Evolutionary conservation across 2,797 vertebrate species (phyloP), one percentile per base, ranked within the genome.

Genomic region (Orestias chungarensis): DNA sequence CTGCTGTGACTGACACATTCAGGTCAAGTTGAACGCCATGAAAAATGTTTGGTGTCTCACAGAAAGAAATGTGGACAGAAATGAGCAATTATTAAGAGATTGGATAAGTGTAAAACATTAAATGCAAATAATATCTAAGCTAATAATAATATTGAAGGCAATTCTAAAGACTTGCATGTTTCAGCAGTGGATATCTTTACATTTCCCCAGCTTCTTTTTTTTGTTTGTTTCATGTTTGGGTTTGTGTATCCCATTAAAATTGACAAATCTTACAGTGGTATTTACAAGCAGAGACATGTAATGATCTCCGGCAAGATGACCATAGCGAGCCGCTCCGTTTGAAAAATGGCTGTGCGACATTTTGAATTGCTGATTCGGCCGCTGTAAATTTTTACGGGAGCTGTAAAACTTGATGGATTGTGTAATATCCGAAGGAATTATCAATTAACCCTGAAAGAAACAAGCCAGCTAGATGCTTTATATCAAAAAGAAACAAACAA

Each of bases 321-420:
- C 83, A 76, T 71, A 75, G 80, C 70, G 29, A 83, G 79, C 75
- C 33, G 75, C 71, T 81, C 75, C 35, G 4, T 78, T 79, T 89
- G 81, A 91, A 87, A 86, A 81, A 88, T 71, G 84, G 64, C 78
- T 18, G 7, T 12, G 0, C 57, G 6, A 2, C 68, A 80, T 55
- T 87, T 90, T 88, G 90, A 80, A 78, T 84, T 82, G 80, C 67
- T 75, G 82, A 86, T 85, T 87, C 70, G 72, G 71, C 80, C 9
- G 76, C 77, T 71, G 80, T 85, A 83, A 88, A 86, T 80, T 88
- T 86, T 87, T 76, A 86, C 72, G 25, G 47, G 78, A 70, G 84
- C 78, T 27, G 79, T 86, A 87, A 89, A 90, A 85, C n/a, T 73
- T 86, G 86, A 92, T 90, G 80, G 86, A 88, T 90, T 76, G 82